phyloP scores from a whole-genome alignment of 1,140 invertebrate species.

The Lutraria rhynchaena region DNA sequence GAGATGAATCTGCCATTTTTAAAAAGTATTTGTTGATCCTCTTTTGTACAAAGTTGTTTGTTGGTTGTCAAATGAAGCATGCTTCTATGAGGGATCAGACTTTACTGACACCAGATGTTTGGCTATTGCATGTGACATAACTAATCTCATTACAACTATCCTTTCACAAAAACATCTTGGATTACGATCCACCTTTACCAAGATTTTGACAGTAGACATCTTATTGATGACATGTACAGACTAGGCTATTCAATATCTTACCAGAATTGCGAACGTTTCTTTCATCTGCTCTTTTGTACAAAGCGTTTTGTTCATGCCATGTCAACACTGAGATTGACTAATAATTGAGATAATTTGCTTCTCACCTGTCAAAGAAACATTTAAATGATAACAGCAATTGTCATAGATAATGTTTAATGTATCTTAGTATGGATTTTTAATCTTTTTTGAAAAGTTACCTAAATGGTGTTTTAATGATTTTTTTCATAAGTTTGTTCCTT shows the following conservation, averaged over 20 bases:
- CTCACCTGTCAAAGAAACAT: too few relatives aligned
- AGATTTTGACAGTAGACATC: slow-evolving; percentile 1
- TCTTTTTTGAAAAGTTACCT: too few relatives aligned
- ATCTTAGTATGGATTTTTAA: too few relatives aligned
- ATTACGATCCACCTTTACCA: slow-evolving; percentile 1
- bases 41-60: neutral
- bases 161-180: slow-evolving; percentile 22
- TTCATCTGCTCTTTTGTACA: too few relatives aligned
- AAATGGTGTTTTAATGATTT: too few relatives aligned
- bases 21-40: neutral
- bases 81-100: neutral
- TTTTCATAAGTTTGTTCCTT: too few relatives aligned
- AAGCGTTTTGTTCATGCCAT: too few relatives aligned
- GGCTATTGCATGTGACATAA: neutral
- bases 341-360: too few relatives aligned
- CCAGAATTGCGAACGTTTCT: slow-evolving; percentile 30
- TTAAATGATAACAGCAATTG: too few relatives aligned
- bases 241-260: slow-evolving; percentile 27
- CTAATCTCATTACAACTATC: neutral
- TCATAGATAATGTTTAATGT: too few relatives aligned
- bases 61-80: neutral
- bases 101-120: neutral
- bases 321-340: too few relatives aligned
- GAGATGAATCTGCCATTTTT: neutral
- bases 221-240: slow-evolving; percentile 35